Conservation (phyloP, 2,888 invertebrate species). For the Tigriopus californicus region DNA sequence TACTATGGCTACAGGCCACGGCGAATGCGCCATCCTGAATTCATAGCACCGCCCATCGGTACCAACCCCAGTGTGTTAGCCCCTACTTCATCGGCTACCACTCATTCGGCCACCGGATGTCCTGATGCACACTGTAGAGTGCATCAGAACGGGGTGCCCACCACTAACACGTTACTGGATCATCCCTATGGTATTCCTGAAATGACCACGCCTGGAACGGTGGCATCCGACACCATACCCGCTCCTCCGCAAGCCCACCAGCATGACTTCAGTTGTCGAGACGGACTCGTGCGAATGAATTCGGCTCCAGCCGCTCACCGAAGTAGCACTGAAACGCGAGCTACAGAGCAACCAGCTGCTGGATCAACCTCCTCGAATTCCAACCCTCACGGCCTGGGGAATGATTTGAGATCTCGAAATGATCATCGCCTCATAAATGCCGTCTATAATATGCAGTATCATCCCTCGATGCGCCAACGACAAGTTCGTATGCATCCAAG, state of each 20-base stretch:
- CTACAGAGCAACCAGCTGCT: conserved; percentile 2
- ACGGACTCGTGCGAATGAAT: too few species aligned
- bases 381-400: not conserved
- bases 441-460: conserved; percentile 11
- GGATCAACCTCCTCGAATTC: not conserved
- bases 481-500: conserved; percentile 44
- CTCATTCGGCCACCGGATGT: not conserved
- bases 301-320: too few species aligned
- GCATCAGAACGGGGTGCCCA: not conserved
- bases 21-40: conserved; percentile 1
- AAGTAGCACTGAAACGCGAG: not conserved
- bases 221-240: too few species aligned
- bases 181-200: too few species aligned
- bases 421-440: conserved; percentile 8
- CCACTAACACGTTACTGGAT: too few species aligned
- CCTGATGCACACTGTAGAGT: conserved; percentile 4
- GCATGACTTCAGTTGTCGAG: too few species aligned
- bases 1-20: not conserved
- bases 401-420: not conserved
- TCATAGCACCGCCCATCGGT: not conserved
- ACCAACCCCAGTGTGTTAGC: not conserved
- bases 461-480: not conserved
- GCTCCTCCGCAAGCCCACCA: too few species aligned
- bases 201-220: too few species aligned
- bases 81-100: too few species aligned